Evolutionary conservation across 2,113 vertebrate species (phyloP).

Genomic region (Coryphaenoides rupestris): DNA sequence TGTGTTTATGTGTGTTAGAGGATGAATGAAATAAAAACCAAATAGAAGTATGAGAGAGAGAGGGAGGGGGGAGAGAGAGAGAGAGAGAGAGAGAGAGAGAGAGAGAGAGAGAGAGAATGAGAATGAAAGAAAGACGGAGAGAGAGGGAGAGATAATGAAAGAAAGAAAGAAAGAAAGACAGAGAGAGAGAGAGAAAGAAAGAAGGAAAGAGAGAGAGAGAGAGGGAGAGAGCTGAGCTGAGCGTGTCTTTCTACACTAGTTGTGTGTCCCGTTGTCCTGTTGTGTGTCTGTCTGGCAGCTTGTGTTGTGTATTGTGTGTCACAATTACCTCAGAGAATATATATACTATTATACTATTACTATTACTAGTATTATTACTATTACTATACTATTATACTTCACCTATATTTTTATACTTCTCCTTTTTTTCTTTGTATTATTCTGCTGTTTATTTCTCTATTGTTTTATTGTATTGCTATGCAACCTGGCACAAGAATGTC

Average conservation of each 20-base stretch:
- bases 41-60: conserved; percentile 6
- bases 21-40: background rate
- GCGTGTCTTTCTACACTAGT: background rate
- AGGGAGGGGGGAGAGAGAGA: background rate
- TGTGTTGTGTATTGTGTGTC: conserved; percentile 17
- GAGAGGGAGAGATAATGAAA: background rate
- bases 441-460: too few species aligned
- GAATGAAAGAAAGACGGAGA: background rate
- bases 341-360: too few species aligned
- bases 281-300: conserved; percentile 9
- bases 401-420: too few species aligned
- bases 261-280: background rate
- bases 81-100: background rate
- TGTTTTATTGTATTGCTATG: too few species aligned
- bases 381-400: too few species aligned
- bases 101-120: background rate
- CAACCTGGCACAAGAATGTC: too few species aligned
- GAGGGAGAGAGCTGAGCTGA: conserved; percentile 1
- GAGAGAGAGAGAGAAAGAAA: conserved; percentile 1
- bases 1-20: background rate
- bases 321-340: conserved; percentile 17
- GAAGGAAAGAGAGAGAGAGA: conserved; percentile 1
- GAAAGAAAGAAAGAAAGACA: background rate
- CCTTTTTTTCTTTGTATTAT: too few species aligned
- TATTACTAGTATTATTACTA: too few species aligned